These are phyloP conservation scores for Andrena trimmerana DNA, from an alignment of 2,888 invertebrate species.

Conservation along the genomic window DNA sequence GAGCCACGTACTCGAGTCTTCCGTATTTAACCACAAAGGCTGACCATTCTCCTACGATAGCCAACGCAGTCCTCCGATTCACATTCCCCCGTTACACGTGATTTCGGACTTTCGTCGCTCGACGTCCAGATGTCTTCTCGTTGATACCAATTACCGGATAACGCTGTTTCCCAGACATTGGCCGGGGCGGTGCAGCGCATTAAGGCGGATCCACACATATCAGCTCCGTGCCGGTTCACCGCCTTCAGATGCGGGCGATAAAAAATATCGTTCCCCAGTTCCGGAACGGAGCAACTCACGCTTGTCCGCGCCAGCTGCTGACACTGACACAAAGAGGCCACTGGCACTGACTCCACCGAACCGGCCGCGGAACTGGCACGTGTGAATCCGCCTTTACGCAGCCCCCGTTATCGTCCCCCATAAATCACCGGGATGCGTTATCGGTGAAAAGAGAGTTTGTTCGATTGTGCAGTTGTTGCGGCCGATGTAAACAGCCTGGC, in stretches of 20 bases:
- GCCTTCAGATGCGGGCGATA: too few relatives aligned
- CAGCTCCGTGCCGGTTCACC: too few relatives aligned
- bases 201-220: slow-evolving; percentile 23
- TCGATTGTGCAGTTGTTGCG: slow-evolving; percentile 58
- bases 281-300: too few relatives aligned
- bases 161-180: slow-evolving; percentile 50
- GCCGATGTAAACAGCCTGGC: slow-evolving; percentile 74
- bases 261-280: too few relatives aligned
- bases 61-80: slow-evolving; percentile 10
- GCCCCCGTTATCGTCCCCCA: slow-evolving; percentile 69
- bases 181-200: slow-evolving; percentile 24
- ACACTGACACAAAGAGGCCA: too few relatives aligned
- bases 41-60: slow-evolving; percentile 10
- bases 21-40: slow-evolving; percentile 12
- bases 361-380: too few relatives aligned
- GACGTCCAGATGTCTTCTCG: slow-evolving; percentile 26
- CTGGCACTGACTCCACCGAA: too few relatives aligned
- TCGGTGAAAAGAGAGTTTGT: slow-evolving; percentile 72
- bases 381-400: too few relatives aligned
- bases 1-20: slow-evolving; percentile 1
- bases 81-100: slow-evolving; percentile 18
- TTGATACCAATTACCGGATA: slow-evolving; percentile 29
- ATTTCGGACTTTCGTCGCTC: slow-evolving; percentile 36
- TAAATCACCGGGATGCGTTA: slow-evolving; percentile 75
- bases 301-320: too few relatives aligned